Evolutionary conservation across 1,140 invertebrate genomes (phyloP).

Genomic region (Drosophila mayri): DNA sequence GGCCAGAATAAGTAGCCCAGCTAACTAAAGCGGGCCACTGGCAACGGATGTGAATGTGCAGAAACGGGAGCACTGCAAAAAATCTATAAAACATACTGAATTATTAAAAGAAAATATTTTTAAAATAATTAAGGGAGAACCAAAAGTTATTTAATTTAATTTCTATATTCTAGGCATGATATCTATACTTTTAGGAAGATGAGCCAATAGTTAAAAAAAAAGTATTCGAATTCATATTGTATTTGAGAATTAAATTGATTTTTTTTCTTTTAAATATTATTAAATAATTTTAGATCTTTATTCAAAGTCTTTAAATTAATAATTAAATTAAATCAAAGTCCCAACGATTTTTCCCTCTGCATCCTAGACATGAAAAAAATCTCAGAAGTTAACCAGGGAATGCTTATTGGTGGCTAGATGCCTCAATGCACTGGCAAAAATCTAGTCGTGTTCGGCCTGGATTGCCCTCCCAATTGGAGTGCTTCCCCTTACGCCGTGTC

Average conservation of each 20-base stretch:
- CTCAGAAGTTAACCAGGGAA: conserved; percentile 18
- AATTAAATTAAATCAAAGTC: too few species aligned
- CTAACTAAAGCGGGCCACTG: conserved; percentile 42
- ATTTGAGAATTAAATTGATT: too few species aligned
- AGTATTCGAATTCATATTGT: too few species aligned
- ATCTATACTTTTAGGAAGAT: too few species aligned
- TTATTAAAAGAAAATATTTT: too few species aligned
- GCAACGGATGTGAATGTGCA: conserved; percentile 16
- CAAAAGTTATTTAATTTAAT: not conserved
- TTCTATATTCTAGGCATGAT: too few species aligned
- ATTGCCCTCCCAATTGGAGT: conserved; percentile 36
- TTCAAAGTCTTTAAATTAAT: too few species aligned
- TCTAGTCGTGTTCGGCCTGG: conserved; percentile 40
- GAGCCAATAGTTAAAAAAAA: too few species aligned
- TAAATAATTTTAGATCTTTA: too few species aligned
- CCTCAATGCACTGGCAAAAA: conserved; percentile 44
- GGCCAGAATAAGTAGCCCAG: conserved; percentile 12
- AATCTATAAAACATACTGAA: not conserved
- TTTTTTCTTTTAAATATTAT: too few species aligned
- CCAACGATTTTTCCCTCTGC: conserved; percentile 2
- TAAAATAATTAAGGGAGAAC: not conserved
- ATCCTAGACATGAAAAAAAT: conserved; percentile 11
- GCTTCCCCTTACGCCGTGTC: not conserved
- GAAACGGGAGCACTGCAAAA: conserved; percentile 9
- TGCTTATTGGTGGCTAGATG: conserved; percentile 32